Evolutionary conservation across 1,140 invertebrate genomes (phyloP).

Genomic region (Eriosoma lanigerum): DNA sequence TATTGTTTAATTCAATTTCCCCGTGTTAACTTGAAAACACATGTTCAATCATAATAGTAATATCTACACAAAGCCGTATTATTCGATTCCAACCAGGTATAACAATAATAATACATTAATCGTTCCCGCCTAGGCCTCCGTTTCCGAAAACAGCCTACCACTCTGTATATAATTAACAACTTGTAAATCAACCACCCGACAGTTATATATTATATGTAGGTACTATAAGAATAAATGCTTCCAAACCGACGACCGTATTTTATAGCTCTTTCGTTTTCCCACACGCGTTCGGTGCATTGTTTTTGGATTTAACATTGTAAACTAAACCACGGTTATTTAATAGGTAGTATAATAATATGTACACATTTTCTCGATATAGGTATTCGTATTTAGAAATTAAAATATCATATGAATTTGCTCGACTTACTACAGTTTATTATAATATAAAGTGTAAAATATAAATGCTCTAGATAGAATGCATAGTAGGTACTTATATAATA

Average conservation of each 20-base stretch:
- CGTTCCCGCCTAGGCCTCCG: slow-evolving; percentile 19
- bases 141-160: slow-evolving; percentile 11
- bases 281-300: background rate
- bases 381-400: too few species aligned
- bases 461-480: background rate
- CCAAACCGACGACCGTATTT: slow-evolving; percentile 14
- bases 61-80: slow-evolving; percentile 16
- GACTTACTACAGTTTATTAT: background rate
- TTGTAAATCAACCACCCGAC: slow-evolving; percentile 46
- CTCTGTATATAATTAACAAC: slow-evolving; percentile 45
- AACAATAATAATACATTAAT: slow-evolving; percentile 20
- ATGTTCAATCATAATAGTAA: slow-evolving; percentile 16
- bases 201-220: slow-evolving; percentile 14
- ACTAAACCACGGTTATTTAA: background rate
- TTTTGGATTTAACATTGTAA: background rate
- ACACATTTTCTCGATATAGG: background rate
- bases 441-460: background rate
- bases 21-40: background rate
- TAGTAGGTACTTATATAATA: background rate
- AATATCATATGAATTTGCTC: background rate
- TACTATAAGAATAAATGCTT: background rate
- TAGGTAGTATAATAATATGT: too few species aligned
- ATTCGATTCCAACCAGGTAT: slow-evolving; percentile 32
- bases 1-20: background rate
- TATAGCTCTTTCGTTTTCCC: background rate